Percentiles rank a stretch among this genome's conserved stretches.
Conservation (phyloP, 2,888 invertebrate species). For the Eupeodes latifasciatus region DNA sequence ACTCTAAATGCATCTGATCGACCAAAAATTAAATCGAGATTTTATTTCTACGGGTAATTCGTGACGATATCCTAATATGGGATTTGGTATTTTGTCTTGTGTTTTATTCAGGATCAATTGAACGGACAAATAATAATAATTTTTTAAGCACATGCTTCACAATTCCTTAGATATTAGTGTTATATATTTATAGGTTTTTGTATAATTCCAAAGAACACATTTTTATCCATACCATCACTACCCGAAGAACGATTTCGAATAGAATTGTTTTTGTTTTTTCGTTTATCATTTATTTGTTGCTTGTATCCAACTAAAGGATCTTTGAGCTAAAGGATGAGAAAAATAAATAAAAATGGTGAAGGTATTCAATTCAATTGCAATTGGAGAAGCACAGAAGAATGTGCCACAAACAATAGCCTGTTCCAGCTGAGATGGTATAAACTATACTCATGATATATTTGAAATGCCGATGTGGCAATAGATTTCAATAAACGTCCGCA, state of each 20-base stretch:
- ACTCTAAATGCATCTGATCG: background rate
- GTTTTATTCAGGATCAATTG: too few relatives aligned
- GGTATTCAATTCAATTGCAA: constrained; percentile 54
- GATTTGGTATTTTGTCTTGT: too few relatives aligned
- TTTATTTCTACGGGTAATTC: too few relatives aligned
- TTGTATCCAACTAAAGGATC: background rate
- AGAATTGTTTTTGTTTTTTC: background rate
- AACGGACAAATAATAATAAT: too few relatives aligned
- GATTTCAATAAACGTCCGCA: constrained; percentile 72
- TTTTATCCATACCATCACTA: too few relatives aligned
- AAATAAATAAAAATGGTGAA: constrained; percentile 15
- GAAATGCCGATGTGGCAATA: constrained; percentile 63
- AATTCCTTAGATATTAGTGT: too few relatives aligned
- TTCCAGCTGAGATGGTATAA: constrained; percentile 23
- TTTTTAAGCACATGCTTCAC: too few relatives aligned
- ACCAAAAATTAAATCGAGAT: background rate
- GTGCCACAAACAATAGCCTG: constrained; percentile 48
- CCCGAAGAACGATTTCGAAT: background rate
- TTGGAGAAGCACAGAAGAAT: constrained; percentile 53
- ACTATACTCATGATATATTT: constrained; percentile 14
- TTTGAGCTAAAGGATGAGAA: background rate
- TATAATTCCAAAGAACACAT: too few relatives aligned
- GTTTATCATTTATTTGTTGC: background rate
- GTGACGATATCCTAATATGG: too few relatives aligned
- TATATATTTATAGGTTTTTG: too few relatives aligned